These are phyloP conservation scores for Nomada ferruginata DNA, from an alignment of 2,888 invertebrate genomes.

Conservation along the genomic window DNA sequence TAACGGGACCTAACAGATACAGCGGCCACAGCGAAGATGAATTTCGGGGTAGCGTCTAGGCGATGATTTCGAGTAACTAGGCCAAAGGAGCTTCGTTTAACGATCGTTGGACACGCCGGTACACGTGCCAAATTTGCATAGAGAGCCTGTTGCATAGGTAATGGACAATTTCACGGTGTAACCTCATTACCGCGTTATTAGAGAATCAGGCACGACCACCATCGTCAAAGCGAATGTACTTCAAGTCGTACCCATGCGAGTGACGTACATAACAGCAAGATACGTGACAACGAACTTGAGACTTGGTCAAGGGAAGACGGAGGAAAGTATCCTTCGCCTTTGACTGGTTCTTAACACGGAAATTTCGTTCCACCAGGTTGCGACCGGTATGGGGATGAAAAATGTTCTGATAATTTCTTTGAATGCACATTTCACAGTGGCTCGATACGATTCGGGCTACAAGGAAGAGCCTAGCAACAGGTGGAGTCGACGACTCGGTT, in stretches of 20 bases:
- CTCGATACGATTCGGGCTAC: slow-evolving; percentile 12
- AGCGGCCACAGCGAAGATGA: neutral
- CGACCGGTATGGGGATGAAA: no score
- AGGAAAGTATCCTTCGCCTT: no score
- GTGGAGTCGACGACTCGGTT: slow-evolving; percentile 58
- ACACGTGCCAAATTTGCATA: slow-evolving; percentile 51
- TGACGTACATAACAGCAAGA: no score
- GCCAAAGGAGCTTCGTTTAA: slow-evolving; percentile 27
- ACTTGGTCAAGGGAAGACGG: no score
- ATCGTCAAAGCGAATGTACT: slow-evolving; percentile 22
- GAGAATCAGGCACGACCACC: slow-evolving; percentile 22
- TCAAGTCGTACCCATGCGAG: neutral
- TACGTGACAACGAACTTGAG: no score
- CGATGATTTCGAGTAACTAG: slow-evolving; percentile 1
- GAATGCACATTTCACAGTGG: neutral
- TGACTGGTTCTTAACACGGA: no score
- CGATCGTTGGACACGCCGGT: slow-evolving; percentile 16
- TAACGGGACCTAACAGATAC: neutral
- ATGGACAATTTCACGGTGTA: slow-evolving; percentile 40
- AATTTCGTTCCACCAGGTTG: no score
- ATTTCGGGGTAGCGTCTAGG: neutral
- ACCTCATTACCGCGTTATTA: slow-evolving; percentile 40
- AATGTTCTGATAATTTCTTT: neutral
- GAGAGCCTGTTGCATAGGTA: slow-evolving; percentile 51
- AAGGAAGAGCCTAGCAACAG: slow-evolving; percentile 67